A percentile compares a stretch with the other conserved stretches of the same genome.
Conservation (phyloP, 2,113 vertebrate genomes). For the Dipodomys stephensi region DNA sequence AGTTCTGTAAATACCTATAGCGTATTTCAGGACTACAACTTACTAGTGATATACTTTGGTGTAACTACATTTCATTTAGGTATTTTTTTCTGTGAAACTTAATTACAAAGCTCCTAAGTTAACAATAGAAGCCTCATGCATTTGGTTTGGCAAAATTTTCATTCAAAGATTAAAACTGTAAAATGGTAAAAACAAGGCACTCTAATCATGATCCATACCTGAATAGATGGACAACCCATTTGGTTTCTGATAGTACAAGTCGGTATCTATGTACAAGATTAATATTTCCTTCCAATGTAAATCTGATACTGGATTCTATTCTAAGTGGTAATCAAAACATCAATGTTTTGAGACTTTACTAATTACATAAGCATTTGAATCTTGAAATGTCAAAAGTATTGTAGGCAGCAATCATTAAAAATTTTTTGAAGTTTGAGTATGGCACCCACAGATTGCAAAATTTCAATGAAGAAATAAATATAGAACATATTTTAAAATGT, state of each 20-base stretch:
- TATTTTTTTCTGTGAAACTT: conserved; percentile 21
- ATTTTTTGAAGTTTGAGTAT: not conserved
- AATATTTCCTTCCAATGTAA: not conserved
- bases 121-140: not conserved
- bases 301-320: not conserved
- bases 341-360: not conserved
- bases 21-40: not conserved
- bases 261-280: not conserved
- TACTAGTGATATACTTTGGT: conserved; percentile 18
- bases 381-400: conserved; percentile 9
- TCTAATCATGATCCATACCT: not conserved
- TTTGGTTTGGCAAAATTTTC: conserved; percentile 4
- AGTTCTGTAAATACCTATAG: not conserved
- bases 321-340: not conserved
- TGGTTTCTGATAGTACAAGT: not conserved
- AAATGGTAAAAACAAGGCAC: conserved; percentile 13
- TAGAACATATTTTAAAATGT: conserved; percentile 14
- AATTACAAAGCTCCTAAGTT: not conserved
- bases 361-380: not conserved
- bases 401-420: not conserved
- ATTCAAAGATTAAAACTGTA: conserved; percentile 16
- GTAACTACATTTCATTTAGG: not conserved
- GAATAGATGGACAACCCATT: not conserved
- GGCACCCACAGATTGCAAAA: not conserved
- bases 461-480: not conserved